Evolutionary conservation across 2,888 invertebrate species (phyloP).

Genomic region (Phaedon cochleariae): DNA sequence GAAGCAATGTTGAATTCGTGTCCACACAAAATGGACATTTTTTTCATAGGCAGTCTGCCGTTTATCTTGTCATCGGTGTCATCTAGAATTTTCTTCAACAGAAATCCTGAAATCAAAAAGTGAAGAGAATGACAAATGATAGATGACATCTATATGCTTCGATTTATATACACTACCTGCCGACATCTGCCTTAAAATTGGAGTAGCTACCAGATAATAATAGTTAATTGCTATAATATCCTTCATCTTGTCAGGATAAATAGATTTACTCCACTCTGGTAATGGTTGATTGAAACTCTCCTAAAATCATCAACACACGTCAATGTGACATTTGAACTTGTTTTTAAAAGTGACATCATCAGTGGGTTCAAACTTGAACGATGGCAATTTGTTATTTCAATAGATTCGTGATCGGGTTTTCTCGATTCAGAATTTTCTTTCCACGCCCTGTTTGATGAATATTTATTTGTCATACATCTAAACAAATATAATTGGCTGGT

Average conservation of each 20-base stretch:
- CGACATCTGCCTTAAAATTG: conserved; percentile 45
- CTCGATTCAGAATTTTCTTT: too few species aligned
- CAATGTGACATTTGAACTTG: too few species aligned
- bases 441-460: too few species aligned
- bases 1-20: conserved; percentile 54
- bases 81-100: conserved; percentile 48
- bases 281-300: conserved; percentile 52
- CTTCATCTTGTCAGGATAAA: conserved; percentile 55
- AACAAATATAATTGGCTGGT: too few species aligned
- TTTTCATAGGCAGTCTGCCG: conserved; percentile 38
- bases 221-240: conserved; percentile 54
- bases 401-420: too few species aligned
- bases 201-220: conserved; percentile 43
- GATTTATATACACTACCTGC: too few species aligned
- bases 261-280: conserved; percentile 58
- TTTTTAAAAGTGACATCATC: too few species aligned
- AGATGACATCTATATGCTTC: too few species aligned
- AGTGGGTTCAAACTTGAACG: too few species aligned
- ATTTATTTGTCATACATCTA: too few species aligned
- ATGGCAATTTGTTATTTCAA: too few species aligned
- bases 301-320: too few species aligned
- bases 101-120: conserved; percentile 31
- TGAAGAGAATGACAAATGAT: conserved; percentile 4
- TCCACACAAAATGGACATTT: conserved; percentile 48
- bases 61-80: conserved; percentile 44